These are phyloP conservation scores for Cephus cinctus DNA, from an alignment of 1,140 invertebrate species.

Conservation along the genomic window DNA sequence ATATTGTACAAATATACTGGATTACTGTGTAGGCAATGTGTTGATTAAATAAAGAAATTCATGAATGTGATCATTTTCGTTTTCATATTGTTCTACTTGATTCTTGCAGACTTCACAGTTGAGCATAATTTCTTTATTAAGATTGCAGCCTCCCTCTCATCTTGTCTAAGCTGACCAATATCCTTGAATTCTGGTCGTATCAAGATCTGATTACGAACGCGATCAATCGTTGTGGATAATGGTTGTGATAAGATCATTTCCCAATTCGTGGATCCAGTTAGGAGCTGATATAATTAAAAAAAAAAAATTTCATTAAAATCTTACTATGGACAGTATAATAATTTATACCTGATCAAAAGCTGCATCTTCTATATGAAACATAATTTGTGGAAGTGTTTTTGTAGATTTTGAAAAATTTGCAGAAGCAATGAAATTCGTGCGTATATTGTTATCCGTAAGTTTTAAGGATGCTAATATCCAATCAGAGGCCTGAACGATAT, in stretches of 20 bases:
- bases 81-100: too few species aligned
- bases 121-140: slow-evolving; percentile 32
- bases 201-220: slow-evolving; percentile 29
- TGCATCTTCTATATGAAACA: slow-evolving; percentile 73
- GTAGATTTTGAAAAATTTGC: slow-evolving; percentile 53
- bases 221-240: slow-evolving; percentile 23
- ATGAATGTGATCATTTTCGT: too few species aligned
- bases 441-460: slow-evolving; percentile 40
- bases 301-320: background rate
- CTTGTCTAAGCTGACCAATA: slow-evolving; percentile 21
- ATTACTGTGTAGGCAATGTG: too few species aligned
- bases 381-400: slow-evolving; percentile 66
- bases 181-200: slow-evolving; percentile 36
- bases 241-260: slow-evolving; percentile 28
- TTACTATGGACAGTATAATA: too few species aligned
- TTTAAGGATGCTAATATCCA: slow-evolving; percentile 64
- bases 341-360: slow-evolving; percentile 72
- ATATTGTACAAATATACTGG: too few species aligned
- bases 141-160: slow-evolving; percentile 30
- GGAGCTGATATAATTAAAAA: slow-evolving; percentile 30
- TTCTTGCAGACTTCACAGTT: slow-evolving; percentile 14
- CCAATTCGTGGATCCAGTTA: slow-evolving; percentile 35
- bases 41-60: too few species aligned
- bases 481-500: slow-evolving; percentile 66
- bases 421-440: slow-evolving; percentile 38